Percentiles rank a stretch among this genome's conserved stretches.
Conservation (phyloP, 2,888 invertebrate genomes). For the Parasteatoda lunata region DNA sequence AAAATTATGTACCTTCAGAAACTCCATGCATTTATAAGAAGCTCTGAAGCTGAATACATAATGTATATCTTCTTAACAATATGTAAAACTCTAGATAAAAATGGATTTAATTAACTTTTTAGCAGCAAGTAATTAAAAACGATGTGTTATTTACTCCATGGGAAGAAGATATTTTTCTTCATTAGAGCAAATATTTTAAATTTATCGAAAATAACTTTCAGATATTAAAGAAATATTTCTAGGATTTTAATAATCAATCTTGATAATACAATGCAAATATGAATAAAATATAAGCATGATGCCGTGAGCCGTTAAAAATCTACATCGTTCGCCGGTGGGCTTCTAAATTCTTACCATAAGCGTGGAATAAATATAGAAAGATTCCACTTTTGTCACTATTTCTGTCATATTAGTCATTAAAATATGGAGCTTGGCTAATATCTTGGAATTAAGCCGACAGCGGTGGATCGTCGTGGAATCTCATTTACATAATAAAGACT, state of each 20-base stretch:
- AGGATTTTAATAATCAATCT: conserved; percentile 7
- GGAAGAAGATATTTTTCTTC: too few relatives aligned
- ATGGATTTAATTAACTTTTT: too few relatives aligned
- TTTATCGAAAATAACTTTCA: too few relatives aligned
- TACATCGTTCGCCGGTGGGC: not conserved
- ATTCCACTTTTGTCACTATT: conserved; percentile 31
- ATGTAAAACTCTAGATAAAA: too few relatives aligned
- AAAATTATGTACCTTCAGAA: too few relatives aligned
- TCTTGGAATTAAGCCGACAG: conserved; percentile 26
- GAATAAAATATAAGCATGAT: conserved; percentile 12
- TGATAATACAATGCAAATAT: conserved; percentile 12
- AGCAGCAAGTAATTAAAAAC: too few relatives aligned
- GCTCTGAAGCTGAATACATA: too few relatives aligned
- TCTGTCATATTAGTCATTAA: conserved; percentile 53
- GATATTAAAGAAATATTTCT: not conserved
- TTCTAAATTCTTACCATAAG: conserved; percentile 27
- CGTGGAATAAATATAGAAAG: conserved; percentile 18
- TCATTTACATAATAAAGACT: conserved; percentile 40
- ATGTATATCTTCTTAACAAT: too few relatives aligned
- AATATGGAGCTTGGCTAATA: conserved; percentile 43
- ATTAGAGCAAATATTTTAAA: too few relatives aligned
- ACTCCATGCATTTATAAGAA: too few relatives aligned
- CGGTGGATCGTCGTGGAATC: not conserved
- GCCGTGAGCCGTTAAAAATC: conserved; percentile 4
- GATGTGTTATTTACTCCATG: too few relatives aligned